phyloP scores from a whole-genome alignment of 2,797 vertebrate genomes.

The Myotis myotis region DNA sequence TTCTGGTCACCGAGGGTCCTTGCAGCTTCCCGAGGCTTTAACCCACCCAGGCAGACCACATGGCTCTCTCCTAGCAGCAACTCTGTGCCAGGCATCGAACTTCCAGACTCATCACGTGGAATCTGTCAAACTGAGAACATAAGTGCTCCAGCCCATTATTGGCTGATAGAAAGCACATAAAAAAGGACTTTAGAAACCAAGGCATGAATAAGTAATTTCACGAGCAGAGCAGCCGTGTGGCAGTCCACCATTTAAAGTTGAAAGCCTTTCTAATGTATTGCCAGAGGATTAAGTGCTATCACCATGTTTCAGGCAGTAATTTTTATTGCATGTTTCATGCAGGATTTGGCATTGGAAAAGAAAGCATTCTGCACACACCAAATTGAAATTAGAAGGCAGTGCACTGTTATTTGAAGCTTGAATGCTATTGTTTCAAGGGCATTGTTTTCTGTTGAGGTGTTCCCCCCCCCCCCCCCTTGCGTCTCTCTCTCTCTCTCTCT shows the following conservation, averaged over 20 bases:
- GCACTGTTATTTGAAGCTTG: slow-evolving; percentile 27
- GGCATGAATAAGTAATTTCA: slow-evolving; percentile 82
- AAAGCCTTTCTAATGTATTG: slow-evolving; percentile 76
- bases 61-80: slow-evolving; percentile 69
- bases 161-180: slow-evolving; percentile 80
- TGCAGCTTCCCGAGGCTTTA: slow-evolving; percentile 35
- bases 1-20: neutral
- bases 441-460: slow-evolving; percentile 26
- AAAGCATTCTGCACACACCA: slow-evolving; percentile 52
- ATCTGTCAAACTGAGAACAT: slow-evolving; percentile 75
- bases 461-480: neutral
- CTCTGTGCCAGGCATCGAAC: slow-evolving; percentile 77
- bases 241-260: slow-evolving; percentile 66
- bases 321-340: slow-evolving; percentile 77
- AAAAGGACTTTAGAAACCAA: slow-evolving; percentile 78
- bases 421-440: slow-evolving; percentile 36
- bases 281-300: slow-evolving; percentile 82
- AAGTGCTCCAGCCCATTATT: slow-evolving; percentile 79
- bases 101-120: slow-evolving; percentile 72
- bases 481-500: neutral
- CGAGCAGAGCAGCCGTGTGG: slow-evolving; percentile 48
- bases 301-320: slow-evolving; percentile 73
- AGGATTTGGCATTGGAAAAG: slow-evolving; percentile 70
- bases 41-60: slow-evolving; percentile 68
- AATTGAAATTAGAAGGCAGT: slow-evolving; percentile 1